Base-by-base conservation (phyloP, 1,140 invertebrate genomes). In the Rhyacophila brunnea region DNA sequence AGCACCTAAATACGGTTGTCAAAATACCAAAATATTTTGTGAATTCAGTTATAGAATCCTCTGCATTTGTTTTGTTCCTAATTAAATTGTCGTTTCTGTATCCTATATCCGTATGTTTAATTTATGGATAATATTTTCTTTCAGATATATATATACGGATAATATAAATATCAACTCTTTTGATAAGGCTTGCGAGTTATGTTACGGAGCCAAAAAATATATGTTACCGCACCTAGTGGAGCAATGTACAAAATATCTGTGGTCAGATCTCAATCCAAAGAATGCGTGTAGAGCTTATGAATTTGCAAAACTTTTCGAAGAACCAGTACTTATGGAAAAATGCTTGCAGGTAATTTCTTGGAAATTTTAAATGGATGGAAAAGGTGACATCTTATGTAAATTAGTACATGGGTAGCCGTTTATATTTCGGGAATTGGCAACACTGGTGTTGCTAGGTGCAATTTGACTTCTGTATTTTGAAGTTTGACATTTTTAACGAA, bases 151-250 rank as follows among this genome's bases (percentile, higher is more conserved):
- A 43, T 93, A 93, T 68, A 89, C 87, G 7, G 90, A 92, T 66
- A 81, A 86, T 62, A 87, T 92, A 38, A 85, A 87, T 59, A 81
- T 93, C 7, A 82, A 81, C 47, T 89, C 88, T 6, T 91, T 91
- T 70, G 89, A 92, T 65, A 85, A 91, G 67, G 90, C 89, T 0
- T 92, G 89, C 73, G 89, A 93, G 64, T 73, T 93, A 10, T 93
- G 89, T 70, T 92, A 92, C 72, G 90, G 88, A 51, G 90, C 90
- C 10, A 93, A 93, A 67, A 93, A 93, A 66, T 93, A 93, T 66
- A 90, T 93, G 87, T 68, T 93, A 14, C 90, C 90, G 1, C 83
- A 86, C 71, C 76, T 93, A 4, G 87, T 92, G 0, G 85, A 90
- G 56, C 83, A 89, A 66, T 93, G 91, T 68, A 91, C 88, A 0